Evolutionary conservation across 2,888 invertebrate species (phyloP), one percentile per base, ranked within the genome.

Genomic region (Listrodromus nycthemerus): DNA sequence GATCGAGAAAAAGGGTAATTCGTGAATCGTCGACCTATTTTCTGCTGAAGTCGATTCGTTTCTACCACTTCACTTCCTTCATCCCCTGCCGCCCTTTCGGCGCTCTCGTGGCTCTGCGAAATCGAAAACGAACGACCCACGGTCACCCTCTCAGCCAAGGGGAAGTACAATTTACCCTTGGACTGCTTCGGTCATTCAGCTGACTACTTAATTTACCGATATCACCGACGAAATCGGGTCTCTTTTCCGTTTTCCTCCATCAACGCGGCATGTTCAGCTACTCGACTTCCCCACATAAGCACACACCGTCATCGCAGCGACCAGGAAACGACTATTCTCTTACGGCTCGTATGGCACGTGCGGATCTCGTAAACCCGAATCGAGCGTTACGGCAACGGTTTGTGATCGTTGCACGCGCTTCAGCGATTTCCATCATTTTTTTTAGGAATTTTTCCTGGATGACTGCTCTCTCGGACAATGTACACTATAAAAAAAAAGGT

Each of bases 151-250:
- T 5, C n/a, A n/a, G 66, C 65, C 66, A 5, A 73, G 50, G 71
- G 13, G 41, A 41, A 61, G 33, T 66, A 55, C 52, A 24, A n/a
- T 50, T 75, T 69, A 66, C 58, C 21, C 37, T 50, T 33, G n/a
- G 19, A 16, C 27, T 13, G 24, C 21, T 27, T 65, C 5, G 16
- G n/a, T 33, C n/a, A 61, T 66, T 13, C 77, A 16, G 37, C 69
- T 76, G 65, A 73, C 71, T 76, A 71, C 48, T 77, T 66, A 27
- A 82, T 77, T 82, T 37, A 27, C 55, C 70, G 16, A 66, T 77
- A 77, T 82, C 71, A 37, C 45, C 45, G 37, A 2, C 19, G 33
- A 37, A 52, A 76, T 69, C 75, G 33, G 16, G 10, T 24, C 30
- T 30, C 10, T 58, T 65, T 66, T 55, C 63, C 10, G 24, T 45